Percentiles rank a stretch among this genome's conserved stretches.
Conservation (phyloP, 2,113 vertebrate species). For the Oryzias celebensis region DNA sequence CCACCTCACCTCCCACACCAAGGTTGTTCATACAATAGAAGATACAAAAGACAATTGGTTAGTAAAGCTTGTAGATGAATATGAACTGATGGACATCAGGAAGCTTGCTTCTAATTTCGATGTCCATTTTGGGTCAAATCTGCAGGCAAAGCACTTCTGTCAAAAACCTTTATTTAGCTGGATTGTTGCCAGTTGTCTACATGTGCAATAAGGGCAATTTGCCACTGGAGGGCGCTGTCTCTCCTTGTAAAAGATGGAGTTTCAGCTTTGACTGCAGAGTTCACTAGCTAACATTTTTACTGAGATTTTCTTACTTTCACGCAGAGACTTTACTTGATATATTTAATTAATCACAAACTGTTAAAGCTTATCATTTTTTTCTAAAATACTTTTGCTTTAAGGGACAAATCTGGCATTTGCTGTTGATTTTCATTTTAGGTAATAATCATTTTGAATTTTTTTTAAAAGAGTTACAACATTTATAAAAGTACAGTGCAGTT, state of each 20-base stretch:
- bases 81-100: conserved; percentile 24
- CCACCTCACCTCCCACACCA: conserved; percentile 73
- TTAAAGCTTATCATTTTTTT: too few relatives aligned
- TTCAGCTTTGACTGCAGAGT: conserved; percentile 13
- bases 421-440: too few relatives aligned
- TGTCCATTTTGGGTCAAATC: conserved; percentile 9
- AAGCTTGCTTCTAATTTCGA: neutral
- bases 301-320: too few relatives aligned
- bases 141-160: conserved; percentile 32
- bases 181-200: conserved; percentile 32
- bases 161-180: conserved; percentile 9
- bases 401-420: too few relatives aligned
- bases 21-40: conserved; percentile 76
- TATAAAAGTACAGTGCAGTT: too few relatives aligned
- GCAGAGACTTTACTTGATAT: too few relatives aligned
- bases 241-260: conserved; percentile 29
- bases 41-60: conserved; percentile 42
- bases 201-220: conserved; percentile 42
- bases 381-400: too few relatives aligned
- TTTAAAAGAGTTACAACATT: too few relatives aligned
- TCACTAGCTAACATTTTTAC: neutral
- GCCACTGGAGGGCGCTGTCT: conserved; percentile 50
- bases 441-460: too few relatives aligned
- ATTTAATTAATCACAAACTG: too few relatives aligned
- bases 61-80: conserved; percentile 36